Percentiles rank a stretch among this genome's conserved stretches.
phyloP scores from a whole-genome alignment of 2,888 invertebrate species.

The Chymomyza fuscimana region DNA sequence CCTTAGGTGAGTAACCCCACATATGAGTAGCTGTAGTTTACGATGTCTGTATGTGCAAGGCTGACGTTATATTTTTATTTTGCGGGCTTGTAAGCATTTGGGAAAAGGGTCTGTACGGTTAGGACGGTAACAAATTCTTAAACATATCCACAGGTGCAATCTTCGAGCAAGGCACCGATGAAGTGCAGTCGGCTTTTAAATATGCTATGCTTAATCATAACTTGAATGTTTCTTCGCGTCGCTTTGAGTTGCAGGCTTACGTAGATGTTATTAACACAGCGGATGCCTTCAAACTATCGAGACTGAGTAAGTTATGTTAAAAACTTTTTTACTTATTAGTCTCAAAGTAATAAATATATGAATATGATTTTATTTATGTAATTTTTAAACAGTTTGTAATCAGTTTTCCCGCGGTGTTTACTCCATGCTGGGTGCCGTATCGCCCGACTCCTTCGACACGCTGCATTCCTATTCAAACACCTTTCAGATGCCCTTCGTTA shows the following conservation, averaged over 20 bases:
- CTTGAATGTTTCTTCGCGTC: slow-evolving; percentile 88
- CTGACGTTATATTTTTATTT: background rate
- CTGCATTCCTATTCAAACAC: slow-evolving; percentile 96
- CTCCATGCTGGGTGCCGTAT: slow-evolving; percentile 94
- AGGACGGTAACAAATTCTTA: background rate
- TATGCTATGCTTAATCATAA: slow-evolving; percentile 93
- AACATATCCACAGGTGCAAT: slow-evolving; percentile 87
- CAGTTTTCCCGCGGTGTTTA: slow-evolving; percentile 94
- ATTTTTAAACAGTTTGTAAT: slow-evolving; percentile 87
- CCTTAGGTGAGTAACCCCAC: slow-evolving; percentile 77
- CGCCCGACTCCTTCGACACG: slow-evolving; percentile 96
- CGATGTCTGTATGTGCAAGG: background rate
- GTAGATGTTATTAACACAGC: slow-evolving; percentile 95
- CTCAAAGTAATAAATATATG: too few relatives aligned
- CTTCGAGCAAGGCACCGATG: slow-evolving; percentile 94
- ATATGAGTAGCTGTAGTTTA: background rate
- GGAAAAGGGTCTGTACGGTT: background rate
- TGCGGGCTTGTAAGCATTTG: background rate
- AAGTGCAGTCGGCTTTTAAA: slow-evolving; percentile 95
- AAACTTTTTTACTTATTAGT: too few relatives aligned
- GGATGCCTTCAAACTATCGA: slow-evolving; percentile 94
- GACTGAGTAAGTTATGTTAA: slow-evolving; percentile 86
- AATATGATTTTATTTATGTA: background rate
- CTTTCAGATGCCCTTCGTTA: slow-evolving; percentile 96
- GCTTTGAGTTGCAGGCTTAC: slow-evolving; percentile 92